These are phyloP conservation scores for Ctenomys sociabilis DNA, from an alignment of 2,113 vertebrate genomes.

Conservation along the genomic window DNA sequence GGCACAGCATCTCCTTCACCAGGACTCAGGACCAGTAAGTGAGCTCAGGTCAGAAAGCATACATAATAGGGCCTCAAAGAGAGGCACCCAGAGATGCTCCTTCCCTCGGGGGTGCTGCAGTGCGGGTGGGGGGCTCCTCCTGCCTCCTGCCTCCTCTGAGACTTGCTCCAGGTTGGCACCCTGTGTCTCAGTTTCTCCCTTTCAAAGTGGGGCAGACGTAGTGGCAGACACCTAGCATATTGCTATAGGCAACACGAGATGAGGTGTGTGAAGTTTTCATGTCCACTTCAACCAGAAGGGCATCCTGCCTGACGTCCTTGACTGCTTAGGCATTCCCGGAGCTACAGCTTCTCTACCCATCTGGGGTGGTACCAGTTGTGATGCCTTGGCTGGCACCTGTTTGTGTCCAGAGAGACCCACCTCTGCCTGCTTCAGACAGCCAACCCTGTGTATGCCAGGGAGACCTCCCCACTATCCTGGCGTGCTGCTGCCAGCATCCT, in stretches of 20 bases:
- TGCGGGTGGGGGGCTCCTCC: not conserved
- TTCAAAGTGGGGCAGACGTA: not conserved
- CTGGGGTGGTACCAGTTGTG: too few species aligned
- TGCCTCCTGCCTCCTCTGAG: not conserved
- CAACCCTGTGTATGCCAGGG: not conserved
- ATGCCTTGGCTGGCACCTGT: not conserved
- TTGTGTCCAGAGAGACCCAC: not conserved
- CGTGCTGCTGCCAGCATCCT: not conserved
- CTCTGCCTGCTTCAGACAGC: not conserved
- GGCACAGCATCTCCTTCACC: not conserved
- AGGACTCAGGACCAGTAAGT: too few species aligned
- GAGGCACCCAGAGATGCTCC: not conserved
- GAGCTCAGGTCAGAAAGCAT: not conserved
- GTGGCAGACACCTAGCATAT: not conserved
- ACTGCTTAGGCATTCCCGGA: too few species aligned
- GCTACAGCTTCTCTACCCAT: not conserved
- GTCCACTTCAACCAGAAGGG: rapidly evolving
- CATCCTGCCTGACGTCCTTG: rapidly evolving
- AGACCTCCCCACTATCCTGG: not conserved
- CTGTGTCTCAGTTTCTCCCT: not conserved
- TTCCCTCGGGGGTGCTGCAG: not conserved
- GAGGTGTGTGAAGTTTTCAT: not conserved
- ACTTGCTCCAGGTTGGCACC: too few species aligned
- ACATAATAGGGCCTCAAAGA: not conserved
- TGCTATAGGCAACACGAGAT: not conserved